Base-by-base conservation (phyloP, 92 coral and sea anemone species). In the Porites cylindrica region DNA sequence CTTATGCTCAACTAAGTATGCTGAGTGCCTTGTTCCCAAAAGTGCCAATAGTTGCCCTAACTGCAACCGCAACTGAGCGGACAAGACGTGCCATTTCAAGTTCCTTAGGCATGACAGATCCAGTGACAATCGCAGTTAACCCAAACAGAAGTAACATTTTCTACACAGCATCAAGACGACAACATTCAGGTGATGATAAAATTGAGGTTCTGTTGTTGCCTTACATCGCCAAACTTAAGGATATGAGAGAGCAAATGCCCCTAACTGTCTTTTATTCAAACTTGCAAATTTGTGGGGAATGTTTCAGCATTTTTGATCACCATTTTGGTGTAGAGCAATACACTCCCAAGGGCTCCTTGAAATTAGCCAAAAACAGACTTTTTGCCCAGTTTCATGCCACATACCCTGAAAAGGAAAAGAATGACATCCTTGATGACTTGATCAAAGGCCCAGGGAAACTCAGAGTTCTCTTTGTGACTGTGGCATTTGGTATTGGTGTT, bases 1-100 rank as follows among this genome's bases (percentile, higher is more conserved):
- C 91, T 14, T 91, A 75, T 82, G 84, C 78, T 13, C 88, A 87
- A 78, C 72, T 77, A 78, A 66, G 54, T 61, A 63, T 78, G 26
- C 73, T 90, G 29, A 20, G 66, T 32, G 82, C 82, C 80, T 13
- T 85, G 13, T 90, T 85, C 84, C 78, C 91, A 60, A 78, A 71
- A 21, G 88, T 88, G 64, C 90, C 93, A 19, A 62, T 82, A 66
- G 78, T 93, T 52, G 91, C 89, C 10, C 88, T 93, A 50, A 90
- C 96, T 66, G 93, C 90, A 47, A 92, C 95, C 47, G 95, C 95
- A 70, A 91, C 94, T 71, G 43, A 51, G 60, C 26, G 72, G 18
- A 72, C 70, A 38, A 32, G 89, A 78, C 3, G 21, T 18, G 20
- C 50, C 13, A 81, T 88, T 9, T 43, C 58, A 18, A 75, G 76